Evolutionary conservation across 2,113 vertebrate genomes (phyloP).

Genomic region (Cathartes aura): DNA sequence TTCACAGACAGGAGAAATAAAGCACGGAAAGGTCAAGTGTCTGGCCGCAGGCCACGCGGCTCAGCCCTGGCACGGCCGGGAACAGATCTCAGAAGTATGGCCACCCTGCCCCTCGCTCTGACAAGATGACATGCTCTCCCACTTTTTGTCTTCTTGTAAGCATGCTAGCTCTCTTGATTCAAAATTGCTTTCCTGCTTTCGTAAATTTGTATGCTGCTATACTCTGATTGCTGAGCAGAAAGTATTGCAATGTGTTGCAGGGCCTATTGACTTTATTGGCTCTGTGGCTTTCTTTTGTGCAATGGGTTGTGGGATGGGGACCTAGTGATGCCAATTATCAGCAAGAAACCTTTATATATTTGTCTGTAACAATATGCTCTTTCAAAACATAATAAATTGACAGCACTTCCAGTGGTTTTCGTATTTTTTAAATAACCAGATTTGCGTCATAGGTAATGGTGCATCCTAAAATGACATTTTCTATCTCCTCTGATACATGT

Average conservation of each 20-base stretch:
- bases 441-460: background rate
- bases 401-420: background rate
- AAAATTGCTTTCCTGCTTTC: background rate
- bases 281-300: background rate
- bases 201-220: background rate
- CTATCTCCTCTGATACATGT: background rate
- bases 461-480: background rate
- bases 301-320: background rate
- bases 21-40: conserved; percentile 32
- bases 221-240: background rate
- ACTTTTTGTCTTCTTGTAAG: background rate
- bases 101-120: background rate
- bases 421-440: background rate
- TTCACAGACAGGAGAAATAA: background rate
- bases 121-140: background rate
- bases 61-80: background rate
- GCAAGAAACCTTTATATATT: background rate
- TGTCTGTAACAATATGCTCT: background rate
- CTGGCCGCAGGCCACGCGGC: background rate
- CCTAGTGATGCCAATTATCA: background rate
- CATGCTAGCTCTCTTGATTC: background rate
- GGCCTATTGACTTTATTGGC: background rate
- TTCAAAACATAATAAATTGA: background rate
- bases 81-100: background rate
- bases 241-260: background rate